Percentiles rank a stretch among this genome's conserved stretches.
Conservation (phyloP, 1,140 invertebrate genomes). For the Nymphalis io region DNA sequence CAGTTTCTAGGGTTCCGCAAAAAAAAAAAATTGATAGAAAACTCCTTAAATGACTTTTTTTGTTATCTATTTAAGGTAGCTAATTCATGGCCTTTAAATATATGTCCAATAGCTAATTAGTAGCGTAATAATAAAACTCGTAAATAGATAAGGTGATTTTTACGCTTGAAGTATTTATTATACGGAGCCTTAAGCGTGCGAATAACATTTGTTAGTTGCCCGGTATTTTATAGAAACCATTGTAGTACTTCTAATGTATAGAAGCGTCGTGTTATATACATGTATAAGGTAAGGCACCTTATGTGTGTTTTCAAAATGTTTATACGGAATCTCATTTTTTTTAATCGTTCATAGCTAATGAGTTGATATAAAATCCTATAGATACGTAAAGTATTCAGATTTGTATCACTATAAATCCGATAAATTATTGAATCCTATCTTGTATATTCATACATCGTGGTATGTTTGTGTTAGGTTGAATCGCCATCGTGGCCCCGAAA, state of each 20-base stretch:
- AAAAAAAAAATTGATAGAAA: neutral
- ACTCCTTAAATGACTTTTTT: neutral
- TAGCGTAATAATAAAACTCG: too few species aligned
- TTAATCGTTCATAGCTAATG: too few species aligned
- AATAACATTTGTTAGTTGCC: neutral
- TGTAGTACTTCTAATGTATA: neutral
- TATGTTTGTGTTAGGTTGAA: conserved; percentile 10
- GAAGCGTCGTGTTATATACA: neutral
- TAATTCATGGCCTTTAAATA: too few species aligned
- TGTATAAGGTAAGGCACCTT: too few species aligned
- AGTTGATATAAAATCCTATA: conserved; percentile 1
- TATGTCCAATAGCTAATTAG: too few species aligned
- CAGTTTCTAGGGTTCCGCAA: conserved; percentile 9
- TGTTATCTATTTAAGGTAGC: neutral
- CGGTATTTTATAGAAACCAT: neutral
- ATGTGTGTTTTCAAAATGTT: too few species aligned
- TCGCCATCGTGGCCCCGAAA: conserved; percentile 50
- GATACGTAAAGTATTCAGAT: neutral
- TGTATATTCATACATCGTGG: conserved; percentile 1
- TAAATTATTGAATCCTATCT: conserved; percentile 20
- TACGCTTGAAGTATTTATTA: neutral
- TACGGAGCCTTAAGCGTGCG: neutral
- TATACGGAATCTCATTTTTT: too few species aligned
- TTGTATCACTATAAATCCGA: conserved; percentile 10
- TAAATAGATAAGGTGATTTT: neutral